These are phyloP conservation scores for Macrotrachela quadricornifera DNA, from an alignment of 1,140 invertebrate species.

Conservation along the genomic window DNA sequence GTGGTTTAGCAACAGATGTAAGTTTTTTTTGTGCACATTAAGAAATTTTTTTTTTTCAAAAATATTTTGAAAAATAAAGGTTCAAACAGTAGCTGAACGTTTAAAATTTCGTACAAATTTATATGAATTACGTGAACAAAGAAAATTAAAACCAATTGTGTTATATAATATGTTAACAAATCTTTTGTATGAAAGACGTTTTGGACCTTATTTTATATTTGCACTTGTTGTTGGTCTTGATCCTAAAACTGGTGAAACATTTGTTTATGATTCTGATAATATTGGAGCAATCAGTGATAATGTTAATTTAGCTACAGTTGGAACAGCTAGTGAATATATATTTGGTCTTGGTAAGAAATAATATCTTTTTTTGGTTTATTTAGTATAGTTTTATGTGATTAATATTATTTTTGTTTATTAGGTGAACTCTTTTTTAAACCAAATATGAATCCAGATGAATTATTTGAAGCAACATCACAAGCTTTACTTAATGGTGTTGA, in stretches of 20 bases:
- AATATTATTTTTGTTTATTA: not conserved
- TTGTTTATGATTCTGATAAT: slow-evolving; percentile 74
- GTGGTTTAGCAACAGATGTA: slow-evolving; percentile 82
- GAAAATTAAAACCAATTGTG: slow-evolving; percentile 66
- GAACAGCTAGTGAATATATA: slow-evolving; percentile 72
- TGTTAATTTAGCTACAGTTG: slow-evolving; percentile 82
- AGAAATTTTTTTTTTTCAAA: too few relatives aligned
- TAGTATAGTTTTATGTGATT: too few relatives aligned
- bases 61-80: too few relatives aligned
- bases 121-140: slow-evolving; percentile 72
- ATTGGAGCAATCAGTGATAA: slow-evolving; percentile 69
- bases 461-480: slow-evolving; percentile 91
- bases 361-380: too few relatives aligned
- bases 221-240: slow-evolving; percentile 83
- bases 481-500: slow-evolving; percentile 84
- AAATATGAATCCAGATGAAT: slow-evolving; percentile 50
- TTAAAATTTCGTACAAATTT: slow-evolving; percentile 68
- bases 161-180: slow-evolving; percentile 82
- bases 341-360: slow-evolving; percentile 83
- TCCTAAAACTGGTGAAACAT: slow-evolving; percentile 59
- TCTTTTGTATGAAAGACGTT: slow-evolving; percentile 78
- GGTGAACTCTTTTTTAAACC: too few relatives aligned
- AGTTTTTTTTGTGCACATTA: slow-evolving; percentile 43
- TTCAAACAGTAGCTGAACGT: slow-evolving; percentile 33
- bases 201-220: slow-evolving; percentile 92